Base-by-base conservation (phyloP, 64 coral and sea anemone species). In the Montipora sp. region DNA sequence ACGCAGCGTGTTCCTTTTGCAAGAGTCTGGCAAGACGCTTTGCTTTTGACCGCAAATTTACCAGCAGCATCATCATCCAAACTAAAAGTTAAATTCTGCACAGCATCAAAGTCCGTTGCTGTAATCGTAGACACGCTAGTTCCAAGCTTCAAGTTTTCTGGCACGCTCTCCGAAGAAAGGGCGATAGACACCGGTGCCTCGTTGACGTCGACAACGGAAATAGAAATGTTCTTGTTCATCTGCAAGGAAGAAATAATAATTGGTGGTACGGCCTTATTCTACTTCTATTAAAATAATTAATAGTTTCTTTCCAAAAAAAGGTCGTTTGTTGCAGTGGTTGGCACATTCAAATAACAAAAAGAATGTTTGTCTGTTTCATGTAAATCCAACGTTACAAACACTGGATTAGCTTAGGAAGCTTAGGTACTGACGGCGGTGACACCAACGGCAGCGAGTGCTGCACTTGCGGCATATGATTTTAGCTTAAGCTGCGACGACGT, bases 171-270 rank as follows among this genome's bases (percentile, higher is more conserved):
- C 83, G 72, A 22, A 71, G 59, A 74, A 7, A 96, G 48, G 19
- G 59, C 68, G 55, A 96, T 96, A 36, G 79, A 90, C 14, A 96
- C 87, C 18, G 95, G 95, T 20, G 91, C 61, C 81, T 96, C 95
- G 75, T 96, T 93, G 20, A 90, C 95, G 71, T 96, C 77, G 19
- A 96, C 24, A 16, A 96, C 95, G 48, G 84, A 81, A 76, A 96
- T 96, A 8, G 67, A 46, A 93, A 96, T 93, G 21, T 75, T 67
- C 84, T 74, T 93, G 46, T 73, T 80, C 87, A 93, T 90, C 95
- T 96, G n/a, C 22, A 18, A 85, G 83, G 1, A 79, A 77, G 19
- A 23, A 86, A 2, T 75, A 63, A 77, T 21, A 16, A 8, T 24
- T 24, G 23, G 23, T 24, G 23, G 23, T 24, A 24, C 23, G 23